Evolutionary conservation across 2,113 vertebrate species (phyloP).

Genomic region (Suncus etruscus): DNA sequence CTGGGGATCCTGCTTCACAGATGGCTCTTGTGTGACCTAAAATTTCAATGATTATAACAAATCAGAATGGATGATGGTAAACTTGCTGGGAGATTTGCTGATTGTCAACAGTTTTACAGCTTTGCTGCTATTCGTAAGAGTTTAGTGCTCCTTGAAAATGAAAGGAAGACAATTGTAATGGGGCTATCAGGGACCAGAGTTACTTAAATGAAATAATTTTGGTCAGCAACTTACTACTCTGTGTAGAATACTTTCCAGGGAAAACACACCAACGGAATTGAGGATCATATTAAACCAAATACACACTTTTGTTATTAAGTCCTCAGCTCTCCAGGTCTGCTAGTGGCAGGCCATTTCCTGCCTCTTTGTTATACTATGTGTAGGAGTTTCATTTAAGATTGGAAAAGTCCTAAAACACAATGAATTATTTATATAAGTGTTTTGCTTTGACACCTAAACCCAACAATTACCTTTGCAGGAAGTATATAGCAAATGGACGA

Average conservation of each 20-base stretch:
- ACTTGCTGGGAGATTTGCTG: slow-evolving; percentile 65
- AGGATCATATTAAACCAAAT: background rate
- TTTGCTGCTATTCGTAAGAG: slow-evolving; percentile 49
- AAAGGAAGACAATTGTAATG: slow-evolving; percentile 37
- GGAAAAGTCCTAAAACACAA: background rate
- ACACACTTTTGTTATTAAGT: background rate
- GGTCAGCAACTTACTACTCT: background rate
- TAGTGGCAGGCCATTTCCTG: background rate
- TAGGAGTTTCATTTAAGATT: slow-evolving; percentile 6
- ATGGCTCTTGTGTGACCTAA: slow-evolving; percentile 80
- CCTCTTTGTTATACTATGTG: background rate
- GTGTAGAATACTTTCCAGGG: background rate
- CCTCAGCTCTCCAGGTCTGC: background rate
- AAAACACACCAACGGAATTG: background rate
- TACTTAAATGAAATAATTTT: slow-evolving; percentile 47
- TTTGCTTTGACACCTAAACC: background rate
- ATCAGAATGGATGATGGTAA: slow-evolving; percentile 67
- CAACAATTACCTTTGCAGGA: background rate
- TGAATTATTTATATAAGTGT: background rate
- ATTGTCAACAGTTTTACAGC: slow-evolving; percentile 66
- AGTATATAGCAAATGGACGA: background rate
- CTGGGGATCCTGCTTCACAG: slow-evolving; percentile 66
- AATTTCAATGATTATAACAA: slow-evolving; percentile 76
- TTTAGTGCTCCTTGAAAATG: slow-evolving; percentile 44
- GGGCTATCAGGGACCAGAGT: background rate